These are phyloP conservation scores for Neocrepidodera transversa DNA, from an alignment of 2,888 invertebrate genomes.

Conservation along the genomic window DNA sequence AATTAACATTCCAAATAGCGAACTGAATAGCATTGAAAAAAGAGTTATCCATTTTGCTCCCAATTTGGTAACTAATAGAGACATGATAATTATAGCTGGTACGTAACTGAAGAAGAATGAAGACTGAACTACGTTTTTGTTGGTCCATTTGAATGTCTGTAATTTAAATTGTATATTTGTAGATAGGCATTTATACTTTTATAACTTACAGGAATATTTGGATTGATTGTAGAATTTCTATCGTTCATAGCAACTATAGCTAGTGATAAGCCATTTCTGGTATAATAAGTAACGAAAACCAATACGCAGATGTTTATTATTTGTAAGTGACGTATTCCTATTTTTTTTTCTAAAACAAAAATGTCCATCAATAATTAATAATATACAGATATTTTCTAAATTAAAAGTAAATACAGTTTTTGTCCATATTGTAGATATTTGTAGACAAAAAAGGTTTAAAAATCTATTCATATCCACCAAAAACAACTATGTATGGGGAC, in stretches of 20 bases:
- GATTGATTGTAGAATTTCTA: conserved; percentile 33
- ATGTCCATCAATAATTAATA: no score
- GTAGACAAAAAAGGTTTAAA: no score
- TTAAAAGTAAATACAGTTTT: no score
- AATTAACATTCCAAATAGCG: conserved; percentile 70
- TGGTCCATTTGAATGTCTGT: conserved; percentile 62
- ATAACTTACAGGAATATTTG: conserved; percentile 19
- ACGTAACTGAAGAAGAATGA: conserved; percentile 86
- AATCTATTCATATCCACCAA: no score
- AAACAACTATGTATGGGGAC: no score
- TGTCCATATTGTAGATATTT: no score
- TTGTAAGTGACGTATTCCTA: conserved; percentile 36
- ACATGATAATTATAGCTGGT: conserved; percentile 74
- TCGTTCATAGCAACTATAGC: conserved; percentile 41
- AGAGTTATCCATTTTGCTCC: conserved; percentile 78
- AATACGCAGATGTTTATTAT: conserved; percentile 28
- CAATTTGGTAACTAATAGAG: conserved; percentile 73
- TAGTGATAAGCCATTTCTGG: conserved; percentile 34
- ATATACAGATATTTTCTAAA: no score
- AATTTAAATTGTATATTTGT: no score
- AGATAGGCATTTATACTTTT: neutral
- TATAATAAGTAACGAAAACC: conserved; percentile 36
- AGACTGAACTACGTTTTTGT: conserved; percentile 68
- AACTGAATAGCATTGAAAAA: conserved; percentile 66
- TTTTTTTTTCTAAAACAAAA: conserved; percentile 34